phyloP scores from a whole-genome alignment of 2,888 invertebrate species.

The Crematogaster levior region DNA sequence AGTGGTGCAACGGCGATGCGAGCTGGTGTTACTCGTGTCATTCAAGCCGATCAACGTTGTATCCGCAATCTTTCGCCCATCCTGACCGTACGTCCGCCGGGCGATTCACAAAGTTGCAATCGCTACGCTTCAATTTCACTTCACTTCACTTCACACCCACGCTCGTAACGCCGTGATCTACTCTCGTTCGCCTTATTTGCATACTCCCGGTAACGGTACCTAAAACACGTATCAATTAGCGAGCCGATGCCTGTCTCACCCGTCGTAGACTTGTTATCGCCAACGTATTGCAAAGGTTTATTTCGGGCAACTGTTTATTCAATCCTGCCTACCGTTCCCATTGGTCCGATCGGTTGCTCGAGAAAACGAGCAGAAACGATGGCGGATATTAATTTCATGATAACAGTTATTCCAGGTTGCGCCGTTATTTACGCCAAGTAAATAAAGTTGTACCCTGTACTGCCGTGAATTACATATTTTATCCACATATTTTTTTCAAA shows the following conservation, averaged over 20 bases:
- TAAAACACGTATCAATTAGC: constrained; percentile 6
- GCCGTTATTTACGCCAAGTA: constrained; percentile 7
- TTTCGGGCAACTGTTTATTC: not conserved
- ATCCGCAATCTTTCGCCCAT: constrained; percentile 19
- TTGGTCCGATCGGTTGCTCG: not conserved
- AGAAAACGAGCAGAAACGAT: not conserved
- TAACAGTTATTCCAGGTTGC: constrained; percentile 5
- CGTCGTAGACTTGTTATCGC: not conserved
- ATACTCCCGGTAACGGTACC: constrained; percentile 7
- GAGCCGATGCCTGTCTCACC: not conserved
- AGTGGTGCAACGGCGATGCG: not conserved
- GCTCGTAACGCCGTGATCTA: not conserved
- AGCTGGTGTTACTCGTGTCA: not conserved
- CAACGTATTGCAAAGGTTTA: not conserved
- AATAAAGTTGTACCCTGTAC: not conserved
- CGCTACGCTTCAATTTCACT: constrained; percentile 4
- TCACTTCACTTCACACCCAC: constrained; percentile 13
- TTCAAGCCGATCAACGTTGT: not conserved
- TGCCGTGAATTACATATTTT: not conserved
- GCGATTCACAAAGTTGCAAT: constrained; percentile 6
- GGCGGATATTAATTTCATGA: constrained; percentile 20
- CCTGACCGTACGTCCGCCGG: too few species aligned
- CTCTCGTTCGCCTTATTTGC: constrained; percentile 7
- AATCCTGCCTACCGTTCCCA: not conserved
- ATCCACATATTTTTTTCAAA: not conserved